Evolutionary conservation across 2,888 invertebrate genomes (phyloP), one percentile per base, ranked within the genome.

Genomic region (Conistra vaccinii): DNA sequence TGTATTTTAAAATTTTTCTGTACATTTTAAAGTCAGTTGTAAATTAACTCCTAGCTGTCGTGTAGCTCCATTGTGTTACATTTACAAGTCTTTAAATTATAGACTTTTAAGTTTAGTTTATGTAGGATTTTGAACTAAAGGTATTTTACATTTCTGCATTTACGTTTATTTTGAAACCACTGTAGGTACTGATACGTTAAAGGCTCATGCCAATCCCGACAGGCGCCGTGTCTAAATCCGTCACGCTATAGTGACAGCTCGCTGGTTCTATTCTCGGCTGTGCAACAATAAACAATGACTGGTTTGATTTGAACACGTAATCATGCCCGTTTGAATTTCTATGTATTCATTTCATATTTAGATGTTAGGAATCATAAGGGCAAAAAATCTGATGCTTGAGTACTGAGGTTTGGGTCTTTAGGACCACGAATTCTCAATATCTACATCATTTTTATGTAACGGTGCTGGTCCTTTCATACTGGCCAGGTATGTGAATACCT

Each of bases 241-340:
- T 83, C 65, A 20, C 62, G 69, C 69, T 83, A 79, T 78, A 85
- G 70, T 81, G 86, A 85, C 80, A 77, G 81, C 75, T 62, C 78
- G 71, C 67, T 74, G 66, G 86, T 90, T 89, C 91, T 91, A 90
- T 90, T 90, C 88, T 69, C 67, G 85, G 79, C 72, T 60, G 72
- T 69, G 77, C 80, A 86, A 88, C 85, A 88, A 90, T 86, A 90
- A 90, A 89, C 90, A 80, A 75, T 73, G 67, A 68, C 60, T 76
- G 60, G 72, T 85, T 73, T 67, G 74, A 81, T 74, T 74, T 81
- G 29, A n/a, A 45, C 32, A 58, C 42, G 48, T 45, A 45, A 51
- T 39, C 26, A 9, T 58, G 32, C 20, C 32, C 48, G 73, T 78
- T 82, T 48, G 77, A 20, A 39, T 74, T 57, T 39, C 23, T 51